phyloP scores from a whole-genome alignment of 2,888 invertebrate genomes.

The Mesorhabditis belari region DNA sequence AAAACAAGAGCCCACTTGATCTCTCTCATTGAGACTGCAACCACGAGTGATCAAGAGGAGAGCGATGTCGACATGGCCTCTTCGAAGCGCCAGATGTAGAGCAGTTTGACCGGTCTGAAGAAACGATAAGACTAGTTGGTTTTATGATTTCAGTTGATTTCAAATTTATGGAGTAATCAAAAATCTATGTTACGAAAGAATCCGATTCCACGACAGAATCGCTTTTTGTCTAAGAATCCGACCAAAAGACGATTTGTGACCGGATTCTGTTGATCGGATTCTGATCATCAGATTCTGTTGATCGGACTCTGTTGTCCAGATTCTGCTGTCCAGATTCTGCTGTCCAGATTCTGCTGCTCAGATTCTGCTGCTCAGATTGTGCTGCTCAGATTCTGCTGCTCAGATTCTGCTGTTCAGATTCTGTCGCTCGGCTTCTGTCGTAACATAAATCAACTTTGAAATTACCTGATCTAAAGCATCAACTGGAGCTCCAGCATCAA shows the following conservation, averaged over 20 bases:
- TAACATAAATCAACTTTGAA: background rate
- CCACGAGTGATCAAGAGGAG: slow-evolving; percentile 63
- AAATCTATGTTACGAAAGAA: too few relatives aligned
- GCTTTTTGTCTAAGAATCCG: too few relatives aligned
- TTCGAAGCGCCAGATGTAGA: slow-evolving; percentile 62
- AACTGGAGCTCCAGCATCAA: slow-evolving; percentile 58
- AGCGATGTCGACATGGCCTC: slow-evolving; percentile 58
- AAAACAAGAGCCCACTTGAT: slow-evolving; percentile 21
- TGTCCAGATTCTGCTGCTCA: background rate
- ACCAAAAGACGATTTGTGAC: too few relatives aligned
- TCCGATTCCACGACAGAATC: too few relatives aligned
- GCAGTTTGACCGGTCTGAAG: slow-evolving; percentile 60
- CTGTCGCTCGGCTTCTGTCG: background rate
- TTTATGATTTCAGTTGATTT: too few relatives aligned
- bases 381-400: background rate
- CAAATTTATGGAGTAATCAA: too few relatives aligned
- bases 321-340: too few relatives aligned
- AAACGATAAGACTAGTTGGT: slow-evolving; percentile 7
- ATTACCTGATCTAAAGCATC: slow-evolving; percentile 58
- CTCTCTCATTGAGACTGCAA: slow-evolving; percentile 60
- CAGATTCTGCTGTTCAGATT: background rate
- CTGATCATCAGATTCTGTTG: too few relatives aligned
- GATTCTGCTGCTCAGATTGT: background rate
- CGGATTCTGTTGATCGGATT: too few relatives aligned
- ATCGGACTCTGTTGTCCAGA: too few relatives aligned